phyloP scores from a whole-genome alignment of 2,113 vertebrate genomes.

The Plectropomus leopardus region DNA sequence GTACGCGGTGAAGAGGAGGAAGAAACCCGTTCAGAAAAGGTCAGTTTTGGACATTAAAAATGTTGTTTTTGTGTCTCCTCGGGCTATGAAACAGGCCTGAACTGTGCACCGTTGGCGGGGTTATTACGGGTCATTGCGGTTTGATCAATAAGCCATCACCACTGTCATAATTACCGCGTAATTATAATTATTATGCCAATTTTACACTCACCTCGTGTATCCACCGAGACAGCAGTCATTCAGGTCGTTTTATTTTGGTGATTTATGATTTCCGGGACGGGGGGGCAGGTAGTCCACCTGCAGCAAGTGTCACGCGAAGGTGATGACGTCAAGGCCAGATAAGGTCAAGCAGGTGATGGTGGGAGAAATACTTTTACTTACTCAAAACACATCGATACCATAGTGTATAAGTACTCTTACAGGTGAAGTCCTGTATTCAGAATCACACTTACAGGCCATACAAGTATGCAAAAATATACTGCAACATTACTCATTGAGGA shows the following conservation, averaged over 20 bases:
- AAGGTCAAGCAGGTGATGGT: constrained; percentile 6
- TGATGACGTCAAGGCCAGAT: constrained; percentile 7
- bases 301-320: neutral
- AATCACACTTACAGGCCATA: no score
- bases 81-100: neutral
- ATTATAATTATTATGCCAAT: neutral
- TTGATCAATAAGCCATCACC: neutral
- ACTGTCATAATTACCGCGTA: neutral
- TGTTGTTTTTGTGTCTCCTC: neutral
- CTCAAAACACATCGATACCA: no score
- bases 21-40: constrained; percentile 62
- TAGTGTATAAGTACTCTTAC: no score
- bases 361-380: neutral
- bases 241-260: neutral
- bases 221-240: neutral
- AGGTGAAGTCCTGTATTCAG: no score
- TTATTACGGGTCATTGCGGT: neutral
- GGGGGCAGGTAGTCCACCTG: neutral
- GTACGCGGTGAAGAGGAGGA: constrained; percentile 64
- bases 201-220: neutral
- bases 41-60: neutral
- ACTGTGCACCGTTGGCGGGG: neutral
- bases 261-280: neutral
- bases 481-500: no score
- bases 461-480: no score